Evolutionary conservation across 2,797 vertebrate genomes (phyloP).

Genomic region (Cryptoblepharus egeriae): DNA sequence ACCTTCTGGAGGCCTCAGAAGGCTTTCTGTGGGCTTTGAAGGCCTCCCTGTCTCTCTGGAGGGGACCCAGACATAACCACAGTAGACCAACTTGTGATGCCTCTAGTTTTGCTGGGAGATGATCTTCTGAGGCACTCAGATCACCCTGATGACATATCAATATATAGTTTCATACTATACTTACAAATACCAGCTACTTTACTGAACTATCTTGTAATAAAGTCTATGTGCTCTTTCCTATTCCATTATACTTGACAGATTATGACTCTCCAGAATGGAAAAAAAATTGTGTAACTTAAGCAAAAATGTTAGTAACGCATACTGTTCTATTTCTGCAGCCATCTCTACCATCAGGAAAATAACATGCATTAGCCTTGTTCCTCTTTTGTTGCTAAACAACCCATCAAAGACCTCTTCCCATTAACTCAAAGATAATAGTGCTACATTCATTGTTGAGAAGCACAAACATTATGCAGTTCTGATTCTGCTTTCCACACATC

Average conservation of each 20-base stretch:
- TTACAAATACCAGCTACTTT: not conserved
- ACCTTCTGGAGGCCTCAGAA: too few relatives aligned
- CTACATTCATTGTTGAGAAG: not conserved
- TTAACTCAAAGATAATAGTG: not conserved
- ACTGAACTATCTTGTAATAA: not conserved
- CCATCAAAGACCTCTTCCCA: slow-evolving; percentile 7
- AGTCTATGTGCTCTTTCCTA: not conserved
- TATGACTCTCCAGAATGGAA: not conserved
- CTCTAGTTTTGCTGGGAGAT: too few relatives aligned
- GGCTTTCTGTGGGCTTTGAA: too few relatives aligned
- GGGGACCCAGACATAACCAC: too few relatives aligned
- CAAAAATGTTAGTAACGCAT: not conserved
- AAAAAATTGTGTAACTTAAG: slow-evolving; percentile 1
- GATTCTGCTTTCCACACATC: not conserved
- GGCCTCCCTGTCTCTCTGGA: too few relatives aligned
- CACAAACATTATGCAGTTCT: not conserved
- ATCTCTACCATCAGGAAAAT: not conserved
- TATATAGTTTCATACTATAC: not conserved
- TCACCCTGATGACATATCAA: not conserved
- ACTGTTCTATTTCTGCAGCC: not conserved
- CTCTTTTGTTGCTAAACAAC: not conserved
- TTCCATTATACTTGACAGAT: not conserved
- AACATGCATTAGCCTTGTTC: slow-evolving; percentile 17
- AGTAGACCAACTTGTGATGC: too few relatives aligned
- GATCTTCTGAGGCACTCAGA: too few relatives aligned